These are phyloP conservation scores for Colistium nudipinnis DNA, from an alignment of 2,113 vertebrate species.

Conservation along the genomic window DNA sequence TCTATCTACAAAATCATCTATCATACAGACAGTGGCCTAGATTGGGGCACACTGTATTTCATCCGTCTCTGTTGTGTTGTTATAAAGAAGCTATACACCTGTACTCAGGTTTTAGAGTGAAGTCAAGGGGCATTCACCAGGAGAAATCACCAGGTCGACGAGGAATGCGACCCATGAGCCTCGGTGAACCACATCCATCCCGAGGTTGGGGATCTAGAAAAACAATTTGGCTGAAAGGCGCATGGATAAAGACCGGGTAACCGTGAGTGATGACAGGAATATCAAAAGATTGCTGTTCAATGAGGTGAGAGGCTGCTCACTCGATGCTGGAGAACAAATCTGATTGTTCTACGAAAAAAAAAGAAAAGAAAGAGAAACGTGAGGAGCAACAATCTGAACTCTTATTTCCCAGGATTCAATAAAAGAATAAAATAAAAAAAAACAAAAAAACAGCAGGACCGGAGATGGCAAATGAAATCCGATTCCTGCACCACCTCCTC, in stretches of 20 bases:
- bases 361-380: neutral
- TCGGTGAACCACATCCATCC: no score
- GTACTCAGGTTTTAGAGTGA: neutral
- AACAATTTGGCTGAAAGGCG: constrained; percentile 39
- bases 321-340: constrained; percentile 13
- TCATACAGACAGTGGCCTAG: constrained; percentile 1
- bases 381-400: constrained; percentile 6
- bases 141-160: no score
- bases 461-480: constrained; percentile 39
- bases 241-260: constrained; percentile 30
- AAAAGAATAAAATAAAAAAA: constrained; percentile 33
- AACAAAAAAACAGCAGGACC: neutral
- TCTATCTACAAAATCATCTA: constrained; percentile 8
- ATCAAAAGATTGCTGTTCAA: constrained; percentile 23
- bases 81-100: neutral
- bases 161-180: no score
- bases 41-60: neutral
- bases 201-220: neutral
- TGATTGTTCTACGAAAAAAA: constrained; percentile 9
- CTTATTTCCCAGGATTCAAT: constrained; percentile 26
- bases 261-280: constrained; percentile 17
- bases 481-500: constrained; percentile 44
- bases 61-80: neutral
- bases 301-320: constrained; percentile 7
- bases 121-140: no score